Base-by-base conservation (phyloP, 2,113 vertebrate species). In the Camarhynchus parvulus region DNA sequence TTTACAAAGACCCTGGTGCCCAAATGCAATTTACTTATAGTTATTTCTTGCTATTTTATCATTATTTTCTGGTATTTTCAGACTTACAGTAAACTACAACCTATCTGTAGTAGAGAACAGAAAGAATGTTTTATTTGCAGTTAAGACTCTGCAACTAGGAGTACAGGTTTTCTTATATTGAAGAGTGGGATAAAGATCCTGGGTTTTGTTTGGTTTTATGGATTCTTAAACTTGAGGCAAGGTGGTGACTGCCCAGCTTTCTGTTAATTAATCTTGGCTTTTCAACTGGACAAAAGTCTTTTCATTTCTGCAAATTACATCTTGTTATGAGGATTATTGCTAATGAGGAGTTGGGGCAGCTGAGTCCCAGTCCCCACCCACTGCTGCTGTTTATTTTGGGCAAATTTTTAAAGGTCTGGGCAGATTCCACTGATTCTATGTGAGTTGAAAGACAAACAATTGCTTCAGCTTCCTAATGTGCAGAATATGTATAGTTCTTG, bases 301-400 rank as follows among this genome's bases (percentile, higher is more conserved):
- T 52, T 41, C 67, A 1, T 80, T 63, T 49, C 47, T 74, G 59
- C 28, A 77, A 22, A 69, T 62, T 30, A 17, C n/a, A 77, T 89
- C 28, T 79, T 76, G 82, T 94, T 79, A 83, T 85, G 73, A 66
- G 64, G 72, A 87, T 90, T 92, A 82, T 80, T 91, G 27, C 70
- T 87, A 5, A 7, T n/a, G 63, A 44, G 33, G 46, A 17, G 39
- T 1, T 79, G 53, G 58, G 61, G 33, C 1, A 5, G 70, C 49
- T 35, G 35, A 44, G 67, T 94, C 66, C 30, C 59, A 13, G 27
- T 50, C n/a, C 35, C 25, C 22, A 63, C 52, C 56, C 66, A 27
- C n/a, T 81, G 55, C 73, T 74, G 24, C 35, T 82, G 8, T 25
- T 80, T 27, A 69, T 21, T 83, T 74, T 62, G 42, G 53, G 19